phyloP scores from a whole-genome alignment of 1,140 invertebrate species.

The Bombus sylvicola region DNA sequence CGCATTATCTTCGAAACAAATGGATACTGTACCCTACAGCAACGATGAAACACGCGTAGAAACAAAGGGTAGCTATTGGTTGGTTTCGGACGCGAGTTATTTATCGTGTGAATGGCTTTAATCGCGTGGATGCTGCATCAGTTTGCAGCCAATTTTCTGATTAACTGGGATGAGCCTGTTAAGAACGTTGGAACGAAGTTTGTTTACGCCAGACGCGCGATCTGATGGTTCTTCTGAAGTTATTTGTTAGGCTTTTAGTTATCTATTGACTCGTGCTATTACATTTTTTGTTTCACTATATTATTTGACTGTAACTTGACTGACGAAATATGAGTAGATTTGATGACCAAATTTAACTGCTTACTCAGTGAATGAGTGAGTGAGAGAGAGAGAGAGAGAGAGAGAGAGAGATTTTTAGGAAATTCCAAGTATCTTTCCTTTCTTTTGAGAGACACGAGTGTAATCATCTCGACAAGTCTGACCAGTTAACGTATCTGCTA shows the following conservation, averaged over 20 bases:
- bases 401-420: no score
- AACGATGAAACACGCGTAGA: not conserved
- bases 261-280: not conserved
- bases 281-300: not conserved
- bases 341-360: no score
- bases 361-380: no score
- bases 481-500: no score
- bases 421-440: no score
- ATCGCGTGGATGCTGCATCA: not conserved
- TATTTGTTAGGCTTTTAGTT: not conserved
- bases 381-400: no score
- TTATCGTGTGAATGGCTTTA: conserved; percentile 23
- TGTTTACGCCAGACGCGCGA: not conserved
- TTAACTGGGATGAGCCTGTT: not conserved
- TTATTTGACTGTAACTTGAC: not conserved
- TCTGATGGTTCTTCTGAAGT: not conserved
- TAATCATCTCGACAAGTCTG: no score
- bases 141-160: conserved; percentile 8
- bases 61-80: conserved; percentile 24
- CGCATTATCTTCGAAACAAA: conserved; percentile 32
- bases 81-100: not conserved
- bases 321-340: not conserved
- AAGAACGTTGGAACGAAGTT: not conserved
- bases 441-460: no score
- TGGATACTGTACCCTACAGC: not conserved